A percentile compares a stretch with the other conserved stretches of the same genome.
These are phyloP conservation scores for Ginglymostoma cirratum DNA, from an alignment of 2,113 vertebrate genomes.

Conservation along the genomic window DNA sequence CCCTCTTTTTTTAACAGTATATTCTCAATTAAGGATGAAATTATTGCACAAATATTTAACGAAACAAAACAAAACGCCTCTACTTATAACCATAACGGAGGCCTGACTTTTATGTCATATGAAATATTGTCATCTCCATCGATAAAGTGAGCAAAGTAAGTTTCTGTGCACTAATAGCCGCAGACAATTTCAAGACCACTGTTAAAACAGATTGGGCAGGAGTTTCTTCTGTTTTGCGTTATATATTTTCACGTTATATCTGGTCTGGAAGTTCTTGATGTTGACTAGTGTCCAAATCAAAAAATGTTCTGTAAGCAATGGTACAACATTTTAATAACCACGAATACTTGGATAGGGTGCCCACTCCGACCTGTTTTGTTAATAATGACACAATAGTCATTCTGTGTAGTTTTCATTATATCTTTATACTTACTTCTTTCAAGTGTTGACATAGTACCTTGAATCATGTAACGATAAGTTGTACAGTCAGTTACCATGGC, in stretches of 20 bases:
- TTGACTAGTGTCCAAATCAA: neutral
- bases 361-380: neutral
- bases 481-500: slow-evolving; percentile 8
- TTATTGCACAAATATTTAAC: no score
- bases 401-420: neutral
- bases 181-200: no score
- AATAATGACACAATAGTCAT: neutral
- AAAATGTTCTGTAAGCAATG: neutral
- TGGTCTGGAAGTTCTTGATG: neutral
- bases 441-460: neutral
- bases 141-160: no score
- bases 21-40: no score
- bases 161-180: no score
- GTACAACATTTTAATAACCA: neutral
- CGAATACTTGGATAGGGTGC: neutral
- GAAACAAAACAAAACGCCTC: no score
- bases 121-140: no score
- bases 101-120: no score
- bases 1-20: no score
- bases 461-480: neutral
- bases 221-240: neutral
- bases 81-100: no score
- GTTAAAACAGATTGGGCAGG: no score
- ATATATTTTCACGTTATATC: neutral
- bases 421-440: neutral